Evolutionary conservation across 2,797 vertebrate species (phyloP).

Genomic region (Brachyrhaphis roseni): DNA sequence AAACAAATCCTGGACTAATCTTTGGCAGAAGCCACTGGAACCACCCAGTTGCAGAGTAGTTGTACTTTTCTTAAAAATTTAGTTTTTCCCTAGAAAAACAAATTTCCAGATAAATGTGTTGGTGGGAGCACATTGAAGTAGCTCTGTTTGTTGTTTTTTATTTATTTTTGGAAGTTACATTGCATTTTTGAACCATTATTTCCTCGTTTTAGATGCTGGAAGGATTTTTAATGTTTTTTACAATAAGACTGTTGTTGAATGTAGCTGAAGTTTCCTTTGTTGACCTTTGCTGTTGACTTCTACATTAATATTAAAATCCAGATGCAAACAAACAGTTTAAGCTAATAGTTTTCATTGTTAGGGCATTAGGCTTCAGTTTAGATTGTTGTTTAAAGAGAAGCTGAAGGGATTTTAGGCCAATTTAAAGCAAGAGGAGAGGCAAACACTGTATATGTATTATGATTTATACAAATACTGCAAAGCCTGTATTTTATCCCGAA

Average conservation of each 20-base stretch:
- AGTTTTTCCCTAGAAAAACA: constrained; percentile 21
- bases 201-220: neutral
- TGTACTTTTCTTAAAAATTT: constrained; percentile 67
- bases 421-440: too few relatives aligned
- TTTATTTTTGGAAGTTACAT: neutral
- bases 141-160: too few relatives aligned
- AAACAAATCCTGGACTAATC: constrained; percentile 63
- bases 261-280: neutral
- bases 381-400: neutral
- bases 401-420: neutral
- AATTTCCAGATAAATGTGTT: too few relatives aligned
- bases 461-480: neutral
- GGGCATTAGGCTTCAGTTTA: neutral
- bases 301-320: neutral
- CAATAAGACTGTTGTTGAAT: neutral
- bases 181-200: neutral
- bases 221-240: too few relatives aligned
- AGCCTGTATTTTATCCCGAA: neutral
- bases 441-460: neutral
- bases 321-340: neutral
- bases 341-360: neutral
- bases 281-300: neutral
- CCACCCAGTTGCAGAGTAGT: constrained; percentile 69
- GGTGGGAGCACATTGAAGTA: too few relatives aligned
- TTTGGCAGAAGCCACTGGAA: constrained; percentile 67